phyloP scores from a whole-genome alignment of 2,797 vertebrate genomes.

The Pelochelys cantorii region DNA sequence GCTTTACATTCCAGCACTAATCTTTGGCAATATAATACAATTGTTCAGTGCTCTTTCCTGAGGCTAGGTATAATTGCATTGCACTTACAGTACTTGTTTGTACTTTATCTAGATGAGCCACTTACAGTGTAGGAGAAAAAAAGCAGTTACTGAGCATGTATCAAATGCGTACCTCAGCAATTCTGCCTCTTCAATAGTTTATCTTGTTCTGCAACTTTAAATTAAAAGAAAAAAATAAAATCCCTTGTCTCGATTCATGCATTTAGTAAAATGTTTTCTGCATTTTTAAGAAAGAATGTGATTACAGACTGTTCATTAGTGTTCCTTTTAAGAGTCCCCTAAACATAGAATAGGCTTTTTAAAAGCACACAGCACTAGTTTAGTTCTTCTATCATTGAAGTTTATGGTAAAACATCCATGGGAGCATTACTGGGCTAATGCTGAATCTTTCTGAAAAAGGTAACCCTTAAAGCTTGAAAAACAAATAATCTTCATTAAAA shows the following conservation, averaged over 20 bases:
- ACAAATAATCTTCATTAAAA: not conserved
- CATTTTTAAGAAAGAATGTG: constrained; percentile 22
- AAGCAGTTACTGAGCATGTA: constrained; percentile 52
- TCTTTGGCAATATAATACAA: constrained; percentile 69
- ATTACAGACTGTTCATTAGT: constrained; percentile 3
- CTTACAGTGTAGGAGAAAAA: constrained; percentile 55
- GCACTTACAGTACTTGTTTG: constrained; percentile 48
- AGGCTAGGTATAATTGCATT: constrained; percentile 72
- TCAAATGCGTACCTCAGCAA: constrained; percentile 19
- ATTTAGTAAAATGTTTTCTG: not conserved
- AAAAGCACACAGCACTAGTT: constrained; percentile 4
- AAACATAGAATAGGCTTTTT: not conserved
- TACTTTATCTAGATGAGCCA: constrained; percentile 64
- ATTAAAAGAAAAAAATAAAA: fast-evolving
- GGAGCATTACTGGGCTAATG: not conserved
- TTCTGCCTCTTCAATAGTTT: constrained; percentile 28
- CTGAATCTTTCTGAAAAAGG: not conserved
- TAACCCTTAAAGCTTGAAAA: constrained; percentile 2
- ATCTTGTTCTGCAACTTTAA: constrained; percentile 10
- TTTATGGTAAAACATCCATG: not conserved
- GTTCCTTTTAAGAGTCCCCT: not conserved
- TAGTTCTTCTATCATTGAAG: not conserved
- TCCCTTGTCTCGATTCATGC: not conserved
- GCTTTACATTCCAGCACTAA: constrained; percentile 68
- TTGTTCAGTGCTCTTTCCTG: constrained; percentile 59